These are phyloP conservation scores for Muntiacus muntjak DNA, from an alignment of 2,113 vertebrate species.

Conservation along the genomic window DNA sequence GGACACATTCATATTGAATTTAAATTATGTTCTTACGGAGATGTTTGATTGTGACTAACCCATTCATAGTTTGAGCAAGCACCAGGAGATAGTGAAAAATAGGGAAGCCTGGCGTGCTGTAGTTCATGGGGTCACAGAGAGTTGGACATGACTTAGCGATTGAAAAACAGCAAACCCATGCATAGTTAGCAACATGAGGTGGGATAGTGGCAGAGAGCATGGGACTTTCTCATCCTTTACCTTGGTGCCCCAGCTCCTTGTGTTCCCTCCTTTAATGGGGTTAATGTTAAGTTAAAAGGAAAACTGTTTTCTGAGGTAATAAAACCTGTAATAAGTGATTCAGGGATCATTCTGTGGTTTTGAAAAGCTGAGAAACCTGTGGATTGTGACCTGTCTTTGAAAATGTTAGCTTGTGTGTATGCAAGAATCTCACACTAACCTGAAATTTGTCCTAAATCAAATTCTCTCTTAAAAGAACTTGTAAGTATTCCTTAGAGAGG, in stretches of 20 bases:
- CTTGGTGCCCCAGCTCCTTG: not conserved
- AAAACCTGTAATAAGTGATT: not conserved
- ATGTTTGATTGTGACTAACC: not conserved
- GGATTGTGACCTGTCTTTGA: not conserved
- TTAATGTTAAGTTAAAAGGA: not conserved
- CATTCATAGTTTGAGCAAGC: not conserved
- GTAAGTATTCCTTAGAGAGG: not conserved
- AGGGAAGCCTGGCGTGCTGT: accelerated
- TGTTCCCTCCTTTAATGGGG: not conserved
- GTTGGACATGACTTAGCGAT: accelerated
- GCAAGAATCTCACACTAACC: not conserved
- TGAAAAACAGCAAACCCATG: not conserved
- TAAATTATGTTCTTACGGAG: not conserved
- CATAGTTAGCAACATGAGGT: accelerated
- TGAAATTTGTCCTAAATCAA: not conserved
- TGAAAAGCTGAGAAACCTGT: not conserved
- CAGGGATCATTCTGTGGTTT: not conserved
- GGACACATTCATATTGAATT: not conserved
- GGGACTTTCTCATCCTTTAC: not conserved
- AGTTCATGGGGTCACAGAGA: not conserved
- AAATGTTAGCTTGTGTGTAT: not conserved
- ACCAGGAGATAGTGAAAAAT: not conserved
- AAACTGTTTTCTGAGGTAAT: not conserved
- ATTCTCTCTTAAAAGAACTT: not conserved
- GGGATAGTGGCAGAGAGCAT: not conserved